These are phyloP conservation scores for Serrognathus titanus DNA, from an alignment of 2,888 invertebrate genomes.

Conservation along the genomic window DNA sequence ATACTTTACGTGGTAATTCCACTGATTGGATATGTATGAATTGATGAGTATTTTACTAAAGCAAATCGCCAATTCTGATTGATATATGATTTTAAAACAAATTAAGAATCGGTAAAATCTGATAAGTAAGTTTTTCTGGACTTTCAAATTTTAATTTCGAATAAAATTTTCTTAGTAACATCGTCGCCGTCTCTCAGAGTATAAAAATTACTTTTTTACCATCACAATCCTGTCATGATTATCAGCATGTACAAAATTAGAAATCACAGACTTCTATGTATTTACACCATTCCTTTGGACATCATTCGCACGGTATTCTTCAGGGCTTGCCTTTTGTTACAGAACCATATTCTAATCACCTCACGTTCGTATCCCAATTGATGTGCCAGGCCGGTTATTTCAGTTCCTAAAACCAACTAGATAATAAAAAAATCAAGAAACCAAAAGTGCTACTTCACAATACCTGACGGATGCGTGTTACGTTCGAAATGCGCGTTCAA, in stretches of 20 bases:
- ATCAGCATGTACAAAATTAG: not conserved
- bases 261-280: constrained; percentile 13
- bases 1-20: constrained; percentile 12
- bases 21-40: constrained; percentile 24
- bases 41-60: no score
- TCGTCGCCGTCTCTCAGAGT: not conserved
- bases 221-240: not conserved
- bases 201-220: not conserved
- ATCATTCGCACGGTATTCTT: constrained; percentile 97
- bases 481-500: constrained; percentile 94
- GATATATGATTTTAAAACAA: no score
- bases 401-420: constrained; percentile 69
- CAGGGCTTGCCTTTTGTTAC: constrained; percentile 95
- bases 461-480: constrained; percentile 97
- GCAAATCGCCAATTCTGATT: no score
- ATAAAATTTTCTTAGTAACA: not conserved
- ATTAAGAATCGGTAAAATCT: no score
- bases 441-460: constrained; percentile 23
- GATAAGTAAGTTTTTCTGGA: no score
- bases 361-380: constrained; percentile 96
- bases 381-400: constrained; percentile 93
- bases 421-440: not conserved
- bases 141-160: no score
- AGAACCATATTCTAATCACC: constrained; percentile 99
- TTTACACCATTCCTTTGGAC: constrained; percentile 79